Conservation (phyloP, 2,888 invertebrate genomes). For the Caenorhabditis angaria region DNA sequence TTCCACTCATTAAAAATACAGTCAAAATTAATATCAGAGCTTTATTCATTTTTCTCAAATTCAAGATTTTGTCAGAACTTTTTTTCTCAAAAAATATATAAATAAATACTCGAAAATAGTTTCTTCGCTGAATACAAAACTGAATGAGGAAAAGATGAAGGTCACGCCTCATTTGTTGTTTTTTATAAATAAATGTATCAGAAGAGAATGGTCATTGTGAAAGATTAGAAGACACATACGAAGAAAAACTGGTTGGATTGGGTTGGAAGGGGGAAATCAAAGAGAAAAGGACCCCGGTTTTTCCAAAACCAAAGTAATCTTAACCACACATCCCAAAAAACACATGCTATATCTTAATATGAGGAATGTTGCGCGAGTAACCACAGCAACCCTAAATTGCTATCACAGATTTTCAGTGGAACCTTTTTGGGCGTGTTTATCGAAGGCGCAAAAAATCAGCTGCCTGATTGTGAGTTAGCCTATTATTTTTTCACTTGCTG, state of each 20-base stretch:
- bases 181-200: background rate
- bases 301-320: too few species aligned
- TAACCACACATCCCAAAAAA: too few species aligned
- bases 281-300: too few species aligned
- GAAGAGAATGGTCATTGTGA: background rate
- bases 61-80: background rate
- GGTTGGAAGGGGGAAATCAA: background rate
- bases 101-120: background rate
- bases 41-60: background rate
- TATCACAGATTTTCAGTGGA: too few species aligned
- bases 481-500: too few species aligned
- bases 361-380: too few species aligned
- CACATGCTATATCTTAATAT: too few species aligned
- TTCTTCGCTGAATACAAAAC: background rate
- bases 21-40: background rate
- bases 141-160: background rate
- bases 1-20: background rate
- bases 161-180: background rate
- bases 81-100: background rate
- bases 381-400: too few species aligned
- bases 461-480: too few species aligned
- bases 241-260: background rate
- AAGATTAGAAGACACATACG: too few species aligned
- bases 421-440: too few species aligned
- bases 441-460: too few species aligned